Conservation (phyloP, 1,140 invertebrate genomes). For the Bombus breviceps region DNA sequence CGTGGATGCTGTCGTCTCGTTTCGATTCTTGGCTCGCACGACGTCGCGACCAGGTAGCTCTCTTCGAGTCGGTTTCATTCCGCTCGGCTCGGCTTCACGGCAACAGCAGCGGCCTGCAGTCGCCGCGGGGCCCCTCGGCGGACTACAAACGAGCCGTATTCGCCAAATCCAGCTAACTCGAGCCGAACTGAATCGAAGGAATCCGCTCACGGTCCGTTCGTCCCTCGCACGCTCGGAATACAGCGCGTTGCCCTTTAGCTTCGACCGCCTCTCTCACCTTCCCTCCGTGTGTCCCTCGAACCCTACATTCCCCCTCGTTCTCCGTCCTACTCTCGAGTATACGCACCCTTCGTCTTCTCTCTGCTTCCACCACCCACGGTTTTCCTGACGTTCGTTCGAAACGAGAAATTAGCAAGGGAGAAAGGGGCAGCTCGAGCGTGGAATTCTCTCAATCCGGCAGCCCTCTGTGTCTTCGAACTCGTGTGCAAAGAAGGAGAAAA, state of each 20-base stretch:
- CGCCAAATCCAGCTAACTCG: conserved; percentile 79
- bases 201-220: conserved; percentile 63
- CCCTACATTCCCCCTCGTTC: background rate
- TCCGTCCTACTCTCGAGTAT: background rate
- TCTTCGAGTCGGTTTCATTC: conserved; percentile 48
- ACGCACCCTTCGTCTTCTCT: background rate
- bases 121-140: conserved; percentile 66
- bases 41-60: conserved; percentile 53
- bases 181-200: conserved; percentile 78
- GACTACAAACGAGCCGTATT: conserved; percentile 78
- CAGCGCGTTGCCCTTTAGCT: conserved; percentile 24
- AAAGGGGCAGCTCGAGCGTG: conserved; percentile 37
- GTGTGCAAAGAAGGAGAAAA: background rate
- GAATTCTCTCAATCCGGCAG: conserved; percentile 51
- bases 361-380: conserved; percentile 50
- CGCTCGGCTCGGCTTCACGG: conserved; percentile 58
- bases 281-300: background rate
- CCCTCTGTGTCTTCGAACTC: conserved; percentile 13
- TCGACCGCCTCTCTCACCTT: conserved; percentile 23
- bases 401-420: conserved; percentile 63
- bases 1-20: conserved; percentile 47
- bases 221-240: conserved; percentile 15
- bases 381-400: conserved; percentile 54
- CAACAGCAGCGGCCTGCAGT: conserved; percentile 22
- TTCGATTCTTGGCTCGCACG: conserved; percentile 54